Conservation (phyloP, 2,797 vertebrate species). For the Hafferia zeledoni region DNA sequence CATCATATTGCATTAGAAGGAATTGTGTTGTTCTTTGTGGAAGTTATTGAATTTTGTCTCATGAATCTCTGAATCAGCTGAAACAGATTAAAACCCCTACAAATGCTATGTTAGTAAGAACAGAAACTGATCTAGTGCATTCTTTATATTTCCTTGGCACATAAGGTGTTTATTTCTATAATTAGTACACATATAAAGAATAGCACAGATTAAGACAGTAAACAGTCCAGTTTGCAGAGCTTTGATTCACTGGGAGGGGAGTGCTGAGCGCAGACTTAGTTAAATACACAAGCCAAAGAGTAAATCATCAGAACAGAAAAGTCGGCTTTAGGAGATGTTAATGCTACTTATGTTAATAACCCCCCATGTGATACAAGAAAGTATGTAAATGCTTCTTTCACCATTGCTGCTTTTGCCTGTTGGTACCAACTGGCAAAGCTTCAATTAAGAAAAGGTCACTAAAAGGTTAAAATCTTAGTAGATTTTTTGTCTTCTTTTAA, state of each 20-base stretch:
- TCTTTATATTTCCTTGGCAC: not conserved
- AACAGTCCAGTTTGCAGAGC: not conserved
- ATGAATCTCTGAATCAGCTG: not conserved
- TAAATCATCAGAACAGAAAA: not conserved
- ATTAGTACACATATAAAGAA: not conserved
- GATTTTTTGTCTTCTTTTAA: not conserved
- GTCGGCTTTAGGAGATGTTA: not conserved
- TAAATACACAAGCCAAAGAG: not conserved
- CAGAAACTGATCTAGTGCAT: not conserved
- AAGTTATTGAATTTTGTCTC: not conserved
- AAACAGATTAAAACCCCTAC: not conserved
- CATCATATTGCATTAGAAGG: not conserved
- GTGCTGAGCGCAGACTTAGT: not conserved
- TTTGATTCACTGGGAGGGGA: not conserved
- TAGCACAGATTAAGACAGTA: not conserved
- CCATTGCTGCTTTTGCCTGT: not conserved
- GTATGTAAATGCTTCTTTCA: not conserved
- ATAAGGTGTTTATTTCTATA: not conserved
- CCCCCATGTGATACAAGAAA: not conserved
- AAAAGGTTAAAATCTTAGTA: not conserved
- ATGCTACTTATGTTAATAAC: conserved; percentile 15
- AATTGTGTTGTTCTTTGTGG: not conserved
- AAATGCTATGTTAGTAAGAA: not conserved
- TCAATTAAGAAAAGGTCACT: not conserved
- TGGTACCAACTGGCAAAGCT: not conserved